These are phyloP conservation scores for Myxocyprinus asiaticus DNA, from an alignment of 2,113 vertebrate species.

Conservation along the genomic window DNA sequence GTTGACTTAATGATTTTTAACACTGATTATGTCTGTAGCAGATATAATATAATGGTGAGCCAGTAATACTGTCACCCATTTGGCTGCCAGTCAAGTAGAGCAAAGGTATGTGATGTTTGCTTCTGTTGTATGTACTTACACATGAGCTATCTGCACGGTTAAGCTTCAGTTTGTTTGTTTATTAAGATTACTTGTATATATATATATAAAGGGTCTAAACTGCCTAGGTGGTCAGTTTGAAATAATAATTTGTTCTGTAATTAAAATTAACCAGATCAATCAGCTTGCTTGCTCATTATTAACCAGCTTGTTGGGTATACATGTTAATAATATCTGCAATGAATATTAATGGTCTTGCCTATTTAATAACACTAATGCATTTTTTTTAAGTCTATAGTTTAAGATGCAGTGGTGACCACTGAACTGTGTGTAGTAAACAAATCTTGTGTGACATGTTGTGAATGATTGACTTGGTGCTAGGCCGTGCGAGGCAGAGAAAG, in stretches of 20 bases:
- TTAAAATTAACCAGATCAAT: not conserved
- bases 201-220: not conserved
- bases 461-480: constrained; percentile 63
- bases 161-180: not conserved
- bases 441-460: constrained; percentile 32
- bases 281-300: not conserved
- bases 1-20: not conserved
- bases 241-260: not conserved
- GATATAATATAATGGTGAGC: constrained; percentile 12
- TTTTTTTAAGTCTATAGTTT: too few species aligned
- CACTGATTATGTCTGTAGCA: not conserved
- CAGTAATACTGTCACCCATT: constrained; percentile 8
- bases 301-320: not conserved
- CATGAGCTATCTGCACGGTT: not conserved
- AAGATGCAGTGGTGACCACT: not conserved
- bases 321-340: too few species aligned
- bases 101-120: constrained; percentile 23
- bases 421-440: constrained; percentile 27
- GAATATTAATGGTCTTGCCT: too few species aligned
- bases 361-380: too few species aligned
- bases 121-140: not conserved
- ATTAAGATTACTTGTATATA: not conserved
- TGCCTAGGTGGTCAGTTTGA: not conserved
- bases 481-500: constrained; percentile 59
- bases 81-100: not conserved